phyloP scores from a whole-genome alignment of 2,797 vertebrate genomes.

The Dromococcyx pavoninus region DNA sequence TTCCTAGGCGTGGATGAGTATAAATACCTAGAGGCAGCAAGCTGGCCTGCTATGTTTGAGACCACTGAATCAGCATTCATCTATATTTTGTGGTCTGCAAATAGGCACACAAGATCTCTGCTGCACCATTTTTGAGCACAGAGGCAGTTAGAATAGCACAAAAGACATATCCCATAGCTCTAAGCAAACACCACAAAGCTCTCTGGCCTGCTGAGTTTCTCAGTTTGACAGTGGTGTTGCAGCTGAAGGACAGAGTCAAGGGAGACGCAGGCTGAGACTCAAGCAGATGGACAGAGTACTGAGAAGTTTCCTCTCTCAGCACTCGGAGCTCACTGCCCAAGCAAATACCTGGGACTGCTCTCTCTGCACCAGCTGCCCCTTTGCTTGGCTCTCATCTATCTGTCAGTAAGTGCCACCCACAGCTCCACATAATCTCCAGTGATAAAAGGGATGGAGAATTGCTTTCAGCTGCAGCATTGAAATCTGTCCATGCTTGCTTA shows the following conservation, averaged over 20 bases:
- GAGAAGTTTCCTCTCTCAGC: neutral
- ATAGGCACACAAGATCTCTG: neutral
- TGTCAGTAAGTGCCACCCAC: neutral
- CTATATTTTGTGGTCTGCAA: neutral
- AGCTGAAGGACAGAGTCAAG: neutral
- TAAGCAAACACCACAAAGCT: neutral
- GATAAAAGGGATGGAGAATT: neutral
- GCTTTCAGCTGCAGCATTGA: neutral
- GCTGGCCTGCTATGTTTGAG: neutral
- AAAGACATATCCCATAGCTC: neutral
- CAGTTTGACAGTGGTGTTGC: neutral
- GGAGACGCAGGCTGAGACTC: neutral
- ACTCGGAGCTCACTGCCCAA: neutral
- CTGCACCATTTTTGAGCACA: neutral
- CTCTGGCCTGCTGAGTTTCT: neutral
- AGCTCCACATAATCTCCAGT: neutral
- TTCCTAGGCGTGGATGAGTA: neutral
- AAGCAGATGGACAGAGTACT: neutral
- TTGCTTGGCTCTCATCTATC: neutral
- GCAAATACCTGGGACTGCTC: neutral
- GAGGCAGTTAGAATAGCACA: neutral
- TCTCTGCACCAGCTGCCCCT: neutral
- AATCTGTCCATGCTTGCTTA: neutral
- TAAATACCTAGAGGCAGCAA: neutral
- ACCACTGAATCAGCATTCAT: neutral